phyloP scores from a whole-genome alignment of 2,113 vertebrate species.

The Bufo gargarizans region DNA sequence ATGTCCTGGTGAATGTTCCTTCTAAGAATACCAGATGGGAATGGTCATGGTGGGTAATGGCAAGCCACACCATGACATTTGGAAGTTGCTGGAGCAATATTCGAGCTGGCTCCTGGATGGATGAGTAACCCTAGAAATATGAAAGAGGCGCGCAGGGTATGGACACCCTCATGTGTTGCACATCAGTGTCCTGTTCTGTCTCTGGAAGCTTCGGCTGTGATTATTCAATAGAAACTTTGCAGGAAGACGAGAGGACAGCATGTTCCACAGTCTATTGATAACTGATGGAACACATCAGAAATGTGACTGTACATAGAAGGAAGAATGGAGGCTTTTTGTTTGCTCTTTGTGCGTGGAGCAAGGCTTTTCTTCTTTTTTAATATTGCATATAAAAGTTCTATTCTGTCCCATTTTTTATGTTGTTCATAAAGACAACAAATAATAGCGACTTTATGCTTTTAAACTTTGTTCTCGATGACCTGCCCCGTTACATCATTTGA shows the following conservation, averaged over 20 bases:
- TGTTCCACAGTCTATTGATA: background rate
- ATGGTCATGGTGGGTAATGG: too few species aligned
- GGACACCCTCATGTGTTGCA: background rate
- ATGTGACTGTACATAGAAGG: background rate
- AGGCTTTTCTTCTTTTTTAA: background rate
- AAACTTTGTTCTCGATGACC: background rate
- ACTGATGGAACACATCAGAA: conserved; percentile 14
- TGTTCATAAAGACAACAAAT: background rate
- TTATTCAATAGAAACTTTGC: background rate
- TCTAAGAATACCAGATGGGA: too few species aligned
- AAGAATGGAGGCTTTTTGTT: background rate
- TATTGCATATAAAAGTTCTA: background rate
- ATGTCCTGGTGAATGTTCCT: too few species aligned
- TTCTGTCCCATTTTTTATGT: background rate
- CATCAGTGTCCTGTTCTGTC: background rate
- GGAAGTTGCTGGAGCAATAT: too few species aligned
- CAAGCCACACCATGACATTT: too few species aligned
- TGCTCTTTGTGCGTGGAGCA: background rate
- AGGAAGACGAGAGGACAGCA: background rate
- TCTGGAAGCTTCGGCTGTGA: background rate
- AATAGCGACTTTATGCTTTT: background rate
- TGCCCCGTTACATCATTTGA: background rate
- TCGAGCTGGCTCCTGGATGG: too few species aligned
- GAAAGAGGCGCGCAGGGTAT: too few species aligned
- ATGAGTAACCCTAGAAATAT: too few species aligned